phyloP scores from a whole-genome alignment of 2,888 invertebrate genomes.

The Synergus umbraculus region DNA sequence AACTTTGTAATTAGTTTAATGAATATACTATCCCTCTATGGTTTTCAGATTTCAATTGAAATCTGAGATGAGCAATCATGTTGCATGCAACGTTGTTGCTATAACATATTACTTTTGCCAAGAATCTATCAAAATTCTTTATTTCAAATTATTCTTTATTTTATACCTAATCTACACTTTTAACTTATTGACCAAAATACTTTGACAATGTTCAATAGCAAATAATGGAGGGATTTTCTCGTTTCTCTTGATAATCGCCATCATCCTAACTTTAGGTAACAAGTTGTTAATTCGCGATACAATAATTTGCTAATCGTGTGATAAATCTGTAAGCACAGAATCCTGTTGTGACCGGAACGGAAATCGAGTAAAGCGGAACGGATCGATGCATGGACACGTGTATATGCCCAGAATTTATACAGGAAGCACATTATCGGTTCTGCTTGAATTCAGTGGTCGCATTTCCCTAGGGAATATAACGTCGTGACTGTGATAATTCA shows the following conservation, averaged over 20 bases:
- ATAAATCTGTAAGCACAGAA: constrained; percentile 57
- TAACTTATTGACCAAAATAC: background rate
- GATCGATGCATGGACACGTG: constrained; percentile 44
- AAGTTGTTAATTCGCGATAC: constrained; percentile 63
- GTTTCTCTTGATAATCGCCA: background rate
- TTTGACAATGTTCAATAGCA: background rate
- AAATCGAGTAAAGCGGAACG: constrained; percentile 51
- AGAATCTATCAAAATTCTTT: no score
- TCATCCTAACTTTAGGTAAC: constrained; percentile 47
- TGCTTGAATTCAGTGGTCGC: constrained; percentile 58
- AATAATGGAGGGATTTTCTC: background rate
- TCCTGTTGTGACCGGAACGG: constrained; percentile 47
- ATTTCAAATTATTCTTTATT: no score
- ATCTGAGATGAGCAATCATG: background rate
- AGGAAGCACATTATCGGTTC: constrained; percentile 66
- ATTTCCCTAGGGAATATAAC: constrained; percentile 65
- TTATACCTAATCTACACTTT: background rate
- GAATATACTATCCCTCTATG: background rate
- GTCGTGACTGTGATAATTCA: constrained; percentile 66
- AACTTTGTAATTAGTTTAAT: constrained; percentile 4
- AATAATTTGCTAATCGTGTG: constrained; percentile 62
- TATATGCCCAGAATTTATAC: constrained; percentile 60
- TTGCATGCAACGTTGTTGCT: no score
- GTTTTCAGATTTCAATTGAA: no score
- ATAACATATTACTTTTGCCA: no score